Base-by-base conservation (phyloP, 2,113 vertebrate species). In the Rhipidura dahli region DNA sequence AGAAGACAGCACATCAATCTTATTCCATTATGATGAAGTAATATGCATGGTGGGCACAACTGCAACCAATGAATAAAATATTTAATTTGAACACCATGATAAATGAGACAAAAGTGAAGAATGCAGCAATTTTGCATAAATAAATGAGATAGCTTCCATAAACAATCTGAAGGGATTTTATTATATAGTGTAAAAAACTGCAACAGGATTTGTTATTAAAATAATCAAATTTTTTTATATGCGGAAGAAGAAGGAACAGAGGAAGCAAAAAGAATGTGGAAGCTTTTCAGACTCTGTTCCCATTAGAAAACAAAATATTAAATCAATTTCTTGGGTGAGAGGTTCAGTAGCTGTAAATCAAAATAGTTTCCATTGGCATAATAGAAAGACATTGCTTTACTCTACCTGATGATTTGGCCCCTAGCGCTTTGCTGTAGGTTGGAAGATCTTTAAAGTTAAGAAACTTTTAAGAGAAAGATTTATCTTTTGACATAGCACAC, bases 21-120 rank as follows among this genome's bases (percentile, higher is more conserved):
- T 94, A 90, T 85, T 96, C 85, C 68, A 40, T 83, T 84, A 77
- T 10, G 31, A 85, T 56, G 30, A 84, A 89, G 22, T 65, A 85
- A 93, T 75, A 84, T 42, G 35, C 27, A 66, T 37, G 35, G 50
- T 72, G 30, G 45, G 66, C 59, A 86, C 56, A 91, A 91, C 42
- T 73, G 66, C 68, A 89, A 78, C 19, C 59, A 83, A 70, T 88
- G 75, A 95, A 95, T 96, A 94, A 94, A 96, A 96, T 91, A 95
- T 91, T 95, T 90, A 42, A 94, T 93, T 80, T 93, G 26, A 76
- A 63, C 59, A 72, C 42, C 33, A 69, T 90, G 82, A 79, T 76
- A 95, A 96, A 94, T 77, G 63, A 90, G 61, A 20, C 4, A 47
- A 61, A 91, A 80, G 37, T 49, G 42, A 92, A 91, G 65, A 65